A percentile compares a stretch with the other conserved stretches of the same genome.
These are phyloP conservation scores for Drosophila peninsularis DNA, from an alignment of 2,888 invertebrate genomes.

Conservation along the genomic window DNA sequence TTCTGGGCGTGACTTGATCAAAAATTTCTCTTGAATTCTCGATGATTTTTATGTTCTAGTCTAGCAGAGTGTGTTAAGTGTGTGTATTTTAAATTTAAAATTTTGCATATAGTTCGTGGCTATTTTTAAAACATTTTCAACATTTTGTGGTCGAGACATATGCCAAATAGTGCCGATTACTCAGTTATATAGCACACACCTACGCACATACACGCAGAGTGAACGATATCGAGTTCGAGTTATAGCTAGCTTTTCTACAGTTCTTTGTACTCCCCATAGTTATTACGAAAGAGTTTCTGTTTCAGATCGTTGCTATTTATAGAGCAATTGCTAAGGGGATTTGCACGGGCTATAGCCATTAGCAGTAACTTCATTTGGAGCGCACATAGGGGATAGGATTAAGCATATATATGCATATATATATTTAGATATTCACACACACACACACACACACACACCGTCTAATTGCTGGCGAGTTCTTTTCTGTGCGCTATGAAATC, in stretches of 20 bases:
- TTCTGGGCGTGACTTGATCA: conserved; percentile 24
- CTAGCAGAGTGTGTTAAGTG: conserved; percentile 36
- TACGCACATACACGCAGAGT: background rate
- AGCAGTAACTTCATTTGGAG: conserved; percentile 53
- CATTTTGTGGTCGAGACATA: conserved; percentile 32
- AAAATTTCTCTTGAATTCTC: conserved; percentile 24
- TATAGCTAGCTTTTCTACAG: conserved; percentile 32
- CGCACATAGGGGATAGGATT: conserved; percentile 16
- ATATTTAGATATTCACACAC: conserved; percentile 11
- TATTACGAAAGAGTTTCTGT: conserved; percentile 68
- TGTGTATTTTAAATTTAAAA: conserved; percentile 26
- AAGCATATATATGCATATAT: conserved; percentile 14
- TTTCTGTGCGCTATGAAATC: conserved; percentile 59
- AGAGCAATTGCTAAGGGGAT: conserved; percentile 46
- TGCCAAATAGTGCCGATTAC: conserved; percentile 55
- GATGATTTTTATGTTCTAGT: conserved; percentile 33
- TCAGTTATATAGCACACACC: conserved; percentile 32
- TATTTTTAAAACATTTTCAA: conserved; percentile 62
- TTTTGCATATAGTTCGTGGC: conserved; percentile 62
- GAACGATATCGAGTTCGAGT: conserved; percentile 33
- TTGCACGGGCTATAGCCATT: conserved; percentile 30
- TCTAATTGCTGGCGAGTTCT: conserved; percentile 55
- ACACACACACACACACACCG: conserved; percentile 46
- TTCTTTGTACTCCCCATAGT: conserved; percentile 24
- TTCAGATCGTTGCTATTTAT: conserved; percentile 57